phyloP scores from a whole-genome alignment of 2,888 invertebrate species.

The Drosophila leonis region DNA sequence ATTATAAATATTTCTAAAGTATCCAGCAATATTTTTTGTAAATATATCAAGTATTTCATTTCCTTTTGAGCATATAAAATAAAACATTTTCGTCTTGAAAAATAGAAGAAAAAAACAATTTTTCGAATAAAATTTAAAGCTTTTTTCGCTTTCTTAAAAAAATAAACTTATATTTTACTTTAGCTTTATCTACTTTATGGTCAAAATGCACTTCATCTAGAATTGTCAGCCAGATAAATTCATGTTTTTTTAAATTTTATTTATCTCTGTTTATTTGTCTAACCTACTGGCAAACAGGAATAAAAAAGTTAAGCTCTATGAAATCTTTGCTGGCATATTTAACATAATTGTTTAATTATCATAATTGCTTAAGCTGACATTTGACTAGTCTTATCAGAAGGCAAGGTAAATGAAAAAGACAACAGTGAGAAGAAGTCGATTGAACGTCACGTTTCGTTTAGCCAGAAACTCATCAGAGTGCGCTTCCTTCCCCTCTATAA shows the following conservation, averaged over 20 bases:
- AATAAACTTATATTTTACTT: not conserved
- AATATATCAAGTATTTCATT: too few relatives aligned
- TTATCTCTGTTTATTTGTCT: not conserved
- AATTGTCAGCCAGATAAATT: not conserved
- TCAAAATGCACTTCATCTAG: not conserved
- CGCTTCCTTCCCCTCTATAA: slow-evolving; percentile 36
- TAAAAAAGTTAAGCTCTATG: not conserved
- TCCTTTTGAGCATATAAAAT: too few relatives aligned
- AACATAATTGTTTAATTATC: slow-evolving; percentile 9
- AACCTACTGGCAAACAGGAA: not conserved
- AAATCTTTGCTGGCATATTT: not conserved
- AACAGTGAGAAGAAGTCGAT: slow-evolving; percentile 34
- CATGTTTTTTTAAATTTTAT: not conserved
- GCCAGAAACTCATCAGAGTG: not conserved
- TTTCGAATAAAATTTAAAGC: too few relatives aligned
- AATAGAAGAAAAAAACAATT: too few relatives aligned
- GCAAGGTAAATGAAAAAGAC: not conserved
- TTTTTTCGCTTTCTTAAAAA: too few relatives aligned
- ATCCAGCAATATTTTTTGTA: too few relatives aligned
- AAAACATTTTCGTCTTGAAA: too few relatives aligned
- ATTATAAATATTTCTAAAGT: too few relatives aligned
- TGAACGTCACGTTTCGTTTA: slow-evolving; percentile 39
- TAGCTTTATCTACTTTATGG: not conserved
- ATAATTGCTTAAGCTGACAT: slow-evolving; percentile 30
- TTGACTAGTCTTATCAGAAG: slow-evolving; percentile 26